Conservation (phyloP, 2,113 vertebrate species). For the Climacteris rufus region DNA sequence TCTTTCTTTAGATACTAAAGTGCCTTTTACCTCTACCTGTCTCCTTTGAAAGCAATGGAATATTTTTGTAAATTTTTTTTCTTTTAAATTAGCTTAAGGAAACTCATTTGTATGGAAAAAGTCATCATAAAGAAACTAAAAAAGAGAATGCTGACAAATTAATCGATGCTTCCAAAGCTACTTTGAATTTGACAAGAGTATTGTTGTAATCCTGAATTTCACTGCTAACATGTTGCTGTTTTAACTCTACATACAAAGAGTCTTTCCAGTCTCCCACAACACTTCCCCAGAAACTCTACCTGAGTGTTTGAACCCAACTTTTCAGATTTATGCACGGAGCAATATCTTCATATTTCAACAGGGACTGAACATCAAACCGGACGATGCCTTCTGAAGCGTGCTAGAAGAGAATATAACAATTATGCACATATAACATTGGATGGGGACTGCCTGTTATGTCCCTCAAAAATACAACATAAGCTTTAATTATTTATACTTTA, state of each 20-base stretch:
- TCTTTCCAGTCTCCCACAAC: neutral
- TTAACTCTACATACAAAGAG: neutral
- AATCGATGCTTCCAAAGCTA: neutral
- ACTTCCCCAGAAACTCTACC: constrained; percentile 70
- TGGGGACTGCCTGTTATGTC: neutral
- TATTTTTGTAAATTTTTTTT: neutral
- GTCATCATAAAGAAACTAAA: neutral
- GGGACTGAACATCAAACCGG: constrained; percentile 88
- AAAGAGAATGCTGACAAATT: neutral
- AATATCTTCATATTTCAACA: constrained; percentile 91
- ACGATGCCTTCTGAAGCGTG: constrained; percentile 93
- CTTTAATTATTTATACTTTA: neutral
- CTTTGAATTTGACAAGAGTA: neutral
- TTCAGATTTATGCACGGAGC: constrained; percentile 92
- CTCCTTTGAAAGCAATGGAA: neutral
- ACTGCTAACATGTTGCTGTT: neutral
- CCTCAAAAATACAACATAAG: neutral
- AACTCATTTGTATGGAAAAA: neutral
- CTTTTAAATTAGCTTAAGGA: neutral
- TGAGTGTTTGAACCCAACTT: constrained; percentile 95
- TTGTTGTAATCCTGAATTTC: neutral
- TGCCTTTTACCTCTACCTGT: neutral
- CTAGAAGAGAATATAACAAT: constrained; percentile 56
- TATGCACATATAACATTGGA: neutral
- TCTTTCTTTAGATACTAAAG: neutral